A percentile compares a stretch with the other conserved stretches of the same genome.
phyloP scores from a whole-genome alignment of 2,797 vertebrate species.

The Gorsachius magnificus region DNA sequence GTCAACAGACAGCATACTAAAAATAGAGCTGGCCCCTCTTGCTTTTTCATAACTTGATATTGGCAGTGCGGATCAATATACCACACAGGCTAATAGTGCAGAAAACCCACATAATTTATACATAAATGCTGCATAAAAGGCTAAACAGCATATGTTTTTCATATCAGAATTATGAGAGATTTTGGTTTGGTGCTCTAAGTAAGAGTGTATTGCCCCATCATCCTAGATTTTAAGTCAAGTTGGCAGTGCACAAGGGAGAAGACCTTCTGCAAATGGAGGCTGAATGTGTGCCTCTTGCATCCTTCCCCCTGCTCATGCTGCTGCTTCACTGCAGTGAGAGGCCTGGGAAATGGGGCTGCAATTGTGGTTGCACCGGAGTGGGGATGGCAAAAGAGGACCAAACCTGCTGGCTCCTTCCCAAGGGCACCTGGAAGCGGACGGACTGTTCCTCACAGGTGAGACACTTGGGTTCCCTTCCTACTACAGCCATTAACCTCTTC shows the following conservation, averaged over 20 bases:
- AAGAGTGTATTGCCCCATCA: background rate
- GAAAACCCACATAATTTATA: background rate
- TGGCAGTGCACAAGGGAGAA: background rate
- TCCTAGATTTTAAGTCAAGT: background rate
- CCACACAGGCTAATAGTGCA: background rate
- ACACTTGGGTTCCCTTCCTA: background rate
- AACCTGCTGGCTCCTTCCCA: background rate
- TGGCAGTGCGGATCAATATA: background rate
- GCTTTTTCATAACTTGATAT: background rate
- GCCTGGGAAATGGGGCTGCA: background rate
- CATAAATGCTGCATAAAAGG: background rate
- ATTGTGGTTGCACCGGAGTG: fast-evolving
- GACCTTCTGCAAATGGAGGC: background rate
- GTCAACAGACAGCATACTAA: background rate
- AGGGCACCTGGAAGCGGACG: background rate
- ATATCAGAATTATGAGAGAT: background rate
- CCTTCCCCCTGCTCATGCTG: fast-evolving
- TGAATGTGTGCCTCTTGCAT: background rate
- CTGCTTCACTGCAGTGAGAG: background rate
- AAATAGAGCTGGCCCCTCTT: background rate
- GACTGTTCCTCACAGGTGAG: background rate
- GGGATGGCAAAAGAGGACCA: fast-evolving
- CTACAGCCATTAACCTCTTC: background rate
- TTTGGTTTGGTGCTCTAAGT: background rate
- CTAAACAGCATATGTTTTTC: background rate